A percentile compares a stretch with the other conserved stretches of the same genome.
Evolutionary conservation across 2,797 vertebrate species (phyloP).

Genomic region (Choloepus didactylus): DNA sequence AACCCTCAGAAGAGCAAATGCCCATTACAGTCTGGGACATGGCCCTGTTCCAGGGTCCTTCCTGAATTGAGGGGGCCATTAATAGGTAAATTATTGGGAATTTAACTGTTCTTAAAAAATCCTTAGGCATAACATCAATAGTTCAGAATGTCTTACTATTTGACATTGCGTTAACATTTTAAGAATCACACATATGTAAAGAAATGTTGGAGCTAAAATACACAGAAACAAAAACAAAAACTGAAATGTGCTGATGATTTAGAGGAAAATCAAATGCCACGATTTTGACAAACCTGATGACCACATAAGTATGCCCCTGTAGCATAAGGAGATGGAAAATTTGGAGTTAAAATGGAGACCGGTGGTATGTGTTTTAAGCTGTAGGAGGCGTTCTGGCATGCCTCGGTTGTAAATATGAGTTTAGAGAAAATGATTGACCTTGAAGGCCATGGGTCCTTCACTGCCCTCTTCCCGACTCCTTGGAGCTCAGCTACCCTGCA

Average conservation of each 20-base stretch:
- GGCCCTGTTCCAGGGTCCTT: not conserved
- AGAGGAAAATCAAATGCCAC: constrained; percentile 24
- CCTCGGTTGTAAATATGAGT: not conserved
- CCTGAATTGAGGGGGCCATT: not conserved
- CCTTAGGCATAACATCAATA: constrained; percentile 38
- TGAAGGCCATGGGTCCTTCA: not conserved
- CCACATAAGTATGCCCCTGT: not conserved
- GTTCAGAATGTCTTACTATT: constrained; percentile 27
- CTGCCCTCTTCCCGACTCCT: not conserved
- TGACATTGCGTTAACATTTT: constrained; percentile 33
- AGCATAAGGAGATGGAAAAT: not conserved
- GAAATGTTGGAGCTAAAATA: constrained; percentile 57
- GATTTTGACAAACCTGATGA: constrained; percentile 23
- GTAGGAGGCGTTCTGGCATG: not conserved
- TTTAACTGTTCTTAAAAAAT: constrained; percentile 17
- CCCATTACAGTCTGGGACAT: not conserved
- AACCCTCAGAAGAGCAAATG: not conserved
- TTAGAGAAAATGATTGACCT: not conserved
- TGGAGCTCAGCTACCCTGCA: not conserved
- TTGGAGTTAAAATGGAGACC: not conserved
- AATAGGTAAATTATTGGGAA: not conserved
- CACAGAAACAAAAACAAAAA: constrained; percentile 54
- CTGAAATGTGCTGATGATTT: constrained; percentile 13
- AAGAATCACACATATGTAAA: constrained; percentile 60
- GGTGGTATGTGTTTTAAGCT: not conserved